phyloP scores from a whole-genome alignment of 37 sponge, comb jelly and placozoan species.

The Corticium candelabrum region DNA sequence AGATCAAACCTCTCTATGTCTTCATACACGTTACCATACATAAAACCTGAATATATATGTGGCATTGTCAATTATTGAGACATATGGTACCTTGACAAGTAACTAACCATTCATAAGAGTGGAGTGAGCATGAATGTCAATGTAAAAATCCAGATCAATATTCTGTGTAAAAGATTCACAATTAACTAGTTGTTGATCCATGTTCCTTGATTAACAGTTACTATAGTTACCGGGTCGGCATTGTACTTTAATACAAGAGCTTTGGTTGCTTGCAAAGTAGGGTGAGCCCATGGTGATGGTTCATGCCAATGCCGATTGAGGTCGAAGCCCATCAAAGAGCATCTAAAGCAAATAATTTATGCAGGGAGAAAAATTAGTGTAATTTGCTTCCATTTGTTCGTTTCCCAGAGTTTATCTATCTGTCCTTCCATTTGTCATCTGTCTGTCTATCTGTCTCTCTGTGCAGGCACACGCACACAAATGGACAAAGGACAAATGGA shows the following conservation, averaged over 20 bases:
- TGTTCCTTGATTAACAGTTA: not conserved
- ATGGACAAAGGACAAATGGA: too few relatives aligned
- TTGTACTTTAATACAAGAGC: conserved; percentile 60
- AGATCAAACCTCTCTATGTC: conserved; percentile 76
- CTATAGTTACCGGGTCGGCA: conserved; percentile 52
- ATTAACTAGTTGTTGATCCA: too few relatives aligned
- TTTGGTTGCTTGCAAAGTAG: conserved; percentile 72
- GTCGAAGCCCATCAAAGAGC: conserved; percentile 93
- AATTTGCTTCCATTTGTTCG: too few relatives aligned
- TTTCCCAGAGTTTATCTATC: too few relatives aligned
- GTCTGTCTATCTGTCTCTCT: too few relatives aligned
- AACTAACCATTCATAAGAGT: conserved; percentile 80
- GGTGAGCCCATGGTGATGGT: conserved; percentile 89
- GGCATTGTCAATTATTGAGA: not conserved
- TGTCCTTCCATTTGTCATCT: too few relatives aligned
- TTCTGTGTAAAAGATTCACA: conserved; percentile 37
- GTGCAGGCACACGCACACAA: too few relatives aligned
- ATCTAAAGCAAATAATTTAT: conserved; percentile 17
- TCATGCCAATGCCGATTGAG: conserved; percentile 90
- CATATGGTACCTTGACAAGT: not conserved
- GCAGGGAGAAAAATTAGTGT: too few relatives aligned
- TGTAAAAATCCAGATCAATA: conserved; percentile 80
- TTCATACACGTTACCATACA: conserved; percentile 96
- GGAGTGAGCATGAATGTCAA: conserved; percentile 95
- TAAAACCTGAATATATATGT: conserved; percentile 57